These are phyloP conservation scores for Sula dactylatra DNA, from an alignment of 2,113 vertebrate species.

Conservation along the genomic window DNA sequence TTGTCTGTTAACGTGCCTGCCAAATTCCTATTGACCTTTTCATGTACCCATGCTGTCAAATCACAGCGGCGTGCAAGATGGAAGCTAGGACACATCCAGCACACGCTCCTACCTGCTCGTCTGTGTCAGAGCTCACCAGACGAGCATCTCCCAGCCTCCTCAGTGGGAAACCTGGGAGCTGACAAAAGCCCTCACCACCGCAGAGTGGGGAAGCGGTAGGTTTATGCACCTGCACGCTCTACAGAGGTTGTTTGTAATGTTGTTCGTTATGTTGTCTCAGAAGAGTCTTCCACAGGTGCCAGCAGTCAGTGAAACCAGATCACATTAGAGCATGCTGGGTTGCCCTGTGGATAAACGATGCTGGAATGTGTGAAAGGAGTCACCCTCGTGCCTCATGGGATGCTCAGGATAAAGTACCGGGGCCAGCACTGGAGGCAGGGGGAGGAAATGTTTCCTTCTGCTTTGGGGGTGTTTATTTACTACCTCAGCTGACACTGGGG, in stretches of 20 bases:
- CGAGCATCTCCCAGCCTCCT: neutral
- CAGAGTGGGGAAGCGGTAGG: neutral
- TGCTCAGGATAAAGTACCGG: neutral
- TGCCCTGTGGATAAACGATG: neutral
- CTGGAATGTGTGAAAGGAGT: accelerated
- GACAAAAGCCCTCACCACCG: neutral
- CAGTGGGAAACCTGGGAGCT: neutral
- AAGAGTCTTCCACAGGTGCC: neutral
- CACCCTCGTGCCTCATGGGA: neutral
- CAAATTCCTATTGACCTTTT: neutral
- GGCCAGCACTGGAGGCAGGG: neutral
- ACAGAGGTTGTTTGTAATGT: accelerated
- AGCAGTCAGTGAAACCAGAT: neutral
- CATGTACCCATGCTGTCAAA: neutral
- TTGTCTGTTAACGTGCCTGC: neutral
- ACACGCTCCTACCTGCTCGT: accelerated
- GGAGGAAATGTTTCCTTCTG: accelerated
- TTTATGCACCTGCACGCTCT: neutral
- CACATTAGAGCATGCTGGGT: accelerated
- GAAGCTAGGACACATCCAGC: neutral
- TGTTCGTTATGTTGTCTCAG: neutral
- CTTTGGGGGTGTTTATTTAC: neutral
- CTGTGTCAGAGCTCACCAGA: neutral
- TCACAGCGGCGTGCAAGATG: accelerated
- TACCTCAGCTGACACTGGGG: neutral